Conservation (phyloP, 2,113 vertebrate species). For the Phalacrocorax pelagicus region DNA sequence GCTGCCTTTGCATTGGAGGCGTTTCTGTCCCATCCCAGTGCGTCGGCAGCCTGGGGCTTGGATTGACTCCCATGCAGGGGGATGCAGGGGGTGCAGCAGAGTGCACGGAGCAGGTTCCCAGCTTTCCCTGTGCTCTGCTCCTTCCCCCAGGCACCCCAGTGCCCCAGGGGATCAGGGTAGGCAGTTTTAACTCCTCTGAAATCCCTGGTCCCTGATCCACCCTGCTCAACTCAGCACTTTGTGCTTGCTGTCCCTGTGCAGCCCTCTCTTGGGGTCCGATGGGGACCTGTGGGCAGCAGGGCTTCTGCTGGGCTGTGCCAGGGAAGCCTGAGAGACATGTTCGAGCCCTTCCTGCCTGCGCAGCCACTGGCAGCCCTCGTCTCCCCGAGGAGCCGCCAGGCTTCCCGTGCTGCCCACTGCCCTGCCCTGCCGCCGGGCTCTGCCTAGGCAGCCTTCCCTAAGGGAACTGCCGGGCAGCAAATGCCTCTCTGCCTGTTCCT, state of each 20-base stretch:
- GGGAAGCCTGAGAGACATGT: background rate
- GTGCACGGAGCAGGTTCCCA: background rate
- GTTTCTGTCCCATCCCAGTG: background rate
- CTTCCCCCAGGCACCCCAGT: background rate
- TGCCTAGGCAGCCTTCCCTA: background rate
- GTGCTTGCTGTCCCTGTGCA: background rate
- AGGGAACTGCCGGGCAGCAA: background rate
- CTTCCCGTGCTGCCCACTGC: background rate
- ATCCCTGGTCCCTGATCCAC: background rate
- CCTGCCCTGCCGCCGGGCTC: background rate
- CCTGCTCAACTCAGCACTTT: background rate
- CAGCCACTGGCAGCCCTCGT: background rate
- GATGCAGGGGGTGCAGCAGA: background rate
- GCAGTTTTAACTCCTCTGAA: background rate
- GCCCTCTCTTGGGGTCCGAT: accelerated
- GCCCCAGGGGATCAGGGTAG: background rate
- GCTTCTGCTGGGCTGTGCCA: background rate
- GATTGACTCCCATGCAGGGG: background rate
- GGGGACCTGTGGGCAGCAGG: background rate
- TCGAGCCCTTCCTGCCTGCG: accelerated
- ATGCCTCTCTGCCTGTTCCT: background rate
- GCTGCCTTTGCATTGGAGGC: background rate
- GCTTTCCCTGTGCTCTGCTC: background rate
- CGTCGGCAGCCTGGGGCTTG: background rate
- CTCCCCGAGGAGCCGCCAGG: background rate